These are phyloP conservation scores for Pangasius larnaudii DNA, from an alignment of 2,797 vertebrate species.

Conservation along the genomic window DNA sequence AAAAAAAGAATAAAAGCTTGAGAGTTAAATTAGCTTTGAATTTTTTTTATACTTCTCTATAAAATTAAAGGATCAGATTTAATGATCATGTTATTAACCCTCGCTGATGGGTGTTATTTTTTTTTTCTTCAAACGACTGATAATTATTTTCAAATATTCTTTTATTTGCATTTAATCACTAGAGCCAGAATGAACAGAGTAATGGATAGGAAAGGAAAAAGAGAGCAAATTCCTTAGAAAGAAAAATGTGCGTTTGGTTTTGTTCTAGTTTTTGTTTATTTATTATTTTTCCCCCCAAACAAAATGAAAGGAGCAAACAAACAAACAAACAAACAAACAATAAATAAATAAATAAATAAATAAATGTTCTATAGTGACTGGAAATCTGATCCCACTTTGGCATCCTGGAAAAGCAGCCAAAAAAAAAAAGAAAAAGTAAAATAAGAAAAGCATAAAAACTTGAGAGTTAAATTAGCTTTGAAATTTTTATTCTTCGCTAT, in stretches of 20 bases:
- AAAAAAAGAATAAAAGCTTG: not conserved
- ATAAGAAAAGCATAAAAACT: not conserved
- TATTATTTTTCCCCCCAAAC: not conserved
- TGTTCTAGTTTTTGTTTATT: not conserved
- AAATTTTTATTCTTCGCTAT: not conserved
- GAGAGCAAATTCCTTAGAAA: not conserved
- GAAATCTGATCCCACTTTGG: not conserved
- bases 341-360: not conserved
- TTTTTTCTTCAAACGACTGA: no score
- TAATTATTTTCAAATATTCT: not conserved
- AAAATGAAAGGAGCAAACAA: not conserved
- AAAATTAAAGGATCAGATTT: not conserved
- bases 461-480: not conserved
- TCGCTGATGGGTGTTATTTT: not conserved
- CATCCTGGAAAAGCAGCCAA: not conserved
- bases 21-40: not conserved
- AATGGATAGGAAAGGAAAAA: not conserved
- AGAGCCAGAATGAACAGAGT: not conserved
- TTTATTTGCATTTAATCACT: constrained; percentile 34
- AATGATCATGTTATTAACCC: not conserved
- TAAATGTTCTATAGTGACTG: not conserved
- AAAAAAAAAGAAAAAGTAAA: no score
- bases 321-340: no score
- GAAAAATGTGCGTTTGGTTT: not conserved
- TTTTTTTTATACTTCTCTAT: not conserved